Evolutionary conservation across 2,888 invertebrate species (phyloP).

Genomic region (Iphiclides podalirius): DNA sequence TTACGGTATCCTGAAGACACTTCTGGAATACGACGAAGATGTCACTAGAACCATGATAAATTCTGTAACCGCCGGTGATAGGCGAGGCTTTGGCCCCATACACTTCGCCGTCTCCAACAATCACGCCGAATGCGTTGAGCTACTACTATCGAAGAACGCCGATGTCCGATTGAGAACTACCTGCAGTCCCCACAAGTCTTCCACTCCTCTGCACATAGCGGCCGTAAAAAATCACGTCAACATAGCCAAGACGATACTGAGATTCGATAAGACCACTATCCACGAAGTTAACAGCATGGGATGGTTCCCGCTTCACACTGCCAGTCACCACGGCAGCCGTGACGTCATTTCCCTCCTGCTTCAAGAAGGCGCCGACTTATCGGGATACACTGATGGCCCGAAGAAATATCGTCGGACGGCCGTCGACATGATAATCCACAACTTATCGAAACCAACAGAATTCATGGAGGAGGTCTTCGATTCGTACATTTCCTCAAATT

Average conservation of each 20-base stretch:
- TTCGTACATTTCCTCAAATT: slow-evolving; percentile 69
- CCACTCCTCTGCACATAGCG: slow-evolving; percentile 72
- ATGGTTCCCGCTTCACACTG: slow-evolving; percentile 67
- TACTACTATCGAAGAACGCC: slow-evolving; percentile 64
- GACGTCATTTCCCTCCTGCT: slow-evolving; percentile 72
- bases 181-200: slow-evolving; percentile 56
- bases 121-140: slow-evolving; percentile 60
- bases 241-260: slow-evolving; percentile 56
- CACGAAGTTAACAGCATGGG: slow-evolving; percentile 62
- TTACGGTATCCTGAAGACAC: slow-evolving; percentile 70
- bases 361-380: slow-evolving; percentile 68
- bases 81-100: slow-evolving; percentile 70
- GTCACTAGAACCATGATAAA: slow-evolving; percentile 52
- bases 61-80: slow-evolving; percentile 52
- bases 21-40: slow-evolving; percentile 66
- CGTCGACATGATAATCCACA: slow-evolving; percentile 74
- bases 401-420: slow-evolving; percentile 65
- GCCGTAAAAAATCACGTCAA: slow-evolving; percentile 59
- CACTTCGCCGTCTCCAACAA: slow-evolving; percentile 80
- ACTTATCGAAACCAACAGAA: slow-evolving; percentile 73
- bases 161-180: slow-evolving; percentile 67
- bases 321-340: slow-evolving; percentile 79
- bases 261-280: slow-evolving; percentile 59
- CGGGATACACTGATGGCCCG: slow-evolving; percentile 59
- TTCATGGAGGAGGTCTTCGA: slow-evolving; percentile 77